These are phyloP conservation scores for Dallia pectoralis DNA, from an alignment of 2,797 vertebrate species.

Conservation along the genomic window DNA sequence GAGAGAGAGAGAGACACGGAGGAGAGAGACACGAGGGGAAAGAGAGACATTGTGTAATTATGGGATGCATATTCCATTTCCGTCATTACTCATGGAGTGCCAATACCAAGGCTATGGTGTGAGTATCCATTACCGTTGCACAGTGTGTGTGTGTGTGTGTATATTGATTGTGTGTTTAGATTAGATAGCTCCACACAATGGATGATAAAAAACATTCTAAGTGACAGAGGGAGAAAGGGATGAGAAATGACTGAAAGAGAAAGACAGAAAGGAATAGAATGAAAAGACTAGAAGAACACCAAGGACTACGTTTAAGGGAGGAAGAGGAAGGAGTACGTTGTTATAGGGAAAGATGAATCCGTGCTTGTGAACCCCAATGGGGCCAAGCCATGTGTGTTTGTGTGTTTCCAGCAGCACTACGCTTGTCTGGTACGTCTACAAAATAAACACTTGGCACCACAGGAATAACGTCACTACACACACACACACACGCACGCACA, in stretches of 20 bases:
- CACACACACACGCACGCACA: neutral
- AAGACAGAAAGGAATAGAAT: too few species aligned
- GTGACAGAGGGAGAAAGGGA: too few species aligned
- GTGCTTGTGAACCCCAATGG: neutral
- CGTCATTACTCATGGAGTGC: neutral
- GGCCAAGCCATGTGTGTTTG: neutral
- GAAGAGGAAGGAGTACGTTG: neutral
- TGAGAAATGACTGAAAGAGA: too few species aligned
- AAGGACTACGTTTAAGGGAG: slow-evolving; percentile 30
- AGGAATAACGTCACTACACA: neutral
- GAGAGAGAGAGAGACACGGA: slow-evolving; percentile 12
- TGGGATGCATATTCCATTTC: slow-evolving; percentile 3
- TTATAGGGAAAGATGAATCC: neutral
- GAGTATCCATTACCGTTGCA: neutral
- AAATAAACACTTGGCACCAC: neutral
- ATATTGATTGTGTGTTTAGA: neutral
- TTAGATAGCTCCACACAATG: neutral
- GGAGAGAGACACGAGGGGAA: too few species aligned
- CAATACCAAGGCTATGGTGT: neutral
- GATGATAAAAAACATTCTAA: too few species aligned
- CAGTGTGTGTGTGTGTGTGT: neutral
- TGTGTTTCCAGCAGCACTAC: neutral
- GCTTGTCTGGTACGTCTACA: neutral
- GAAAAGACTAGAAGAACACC: slow-evolving; percentile 39
- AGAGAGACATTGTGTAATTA: neutral